Conservation (phyloP, 1,140 invertebrate species). For the Penaeus chinensis region DNA sequence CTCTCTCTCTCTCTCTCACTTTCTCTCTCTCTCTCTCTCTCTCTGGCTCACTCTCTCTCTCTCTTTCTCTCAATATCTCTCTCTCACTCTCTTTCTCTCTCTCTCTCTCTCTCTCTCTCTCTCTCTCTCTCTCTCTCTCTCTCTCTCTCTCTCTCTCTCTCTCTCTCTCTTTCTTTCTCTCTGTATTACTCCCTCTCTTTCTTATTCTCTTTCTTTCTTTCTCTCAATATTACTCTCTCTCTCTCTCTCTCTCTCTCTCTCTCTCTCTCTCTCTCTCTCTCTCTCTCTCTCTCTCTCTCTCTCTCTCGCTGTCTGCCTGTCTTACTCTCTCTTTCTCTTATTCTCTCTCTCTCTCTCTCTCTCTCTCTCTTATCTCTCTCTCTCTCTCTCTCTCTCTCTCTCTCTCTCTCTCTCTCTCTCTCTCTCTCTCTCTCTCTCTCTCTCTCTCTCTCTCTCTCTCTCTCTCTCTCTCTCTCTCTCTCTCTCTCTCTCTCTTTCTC, state of each 20-base stretch:
- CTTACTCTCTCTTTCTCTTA: too few relatives aligned
- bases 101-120: too few relatives aligned
- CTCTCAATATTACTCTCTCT: conserved; percentile 4
- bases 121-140: too few relatives aligned
- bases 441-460: not conserved
- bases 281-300: not conserved
- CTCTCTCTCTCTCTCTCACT: too few relatives aligned
- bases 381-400: not conserved
- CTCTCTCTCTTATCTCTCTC: not conserved
- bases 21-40: too few relatives aligned
- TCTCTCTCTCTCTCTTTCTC: not conserved
- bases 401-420: not conserved
- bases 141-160: too few relatives aligned
- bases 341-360: not conserved
- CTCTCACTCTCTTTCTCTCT: too few relatives aligned
- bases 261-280: not conserved
- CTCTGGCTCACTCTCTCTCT: too few relatives aligned
- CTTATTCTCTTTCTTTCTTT: conserved; percentile 17
- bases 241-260: conserved; percentile 35
- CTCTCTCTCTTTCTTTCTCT: too few relatives aligned
- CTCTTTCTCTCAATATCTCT: too few relatives aligned
- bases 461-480: not conserved
- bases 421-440: not conserved
- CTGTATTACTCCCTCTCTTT: too few relatives aligned
- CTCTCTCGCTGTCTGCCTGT: not conserved